phyloP scores from a whole-genome alignment of 2,797 vertebrate genomes.

The Eutrigla gurnardus region DNA sequence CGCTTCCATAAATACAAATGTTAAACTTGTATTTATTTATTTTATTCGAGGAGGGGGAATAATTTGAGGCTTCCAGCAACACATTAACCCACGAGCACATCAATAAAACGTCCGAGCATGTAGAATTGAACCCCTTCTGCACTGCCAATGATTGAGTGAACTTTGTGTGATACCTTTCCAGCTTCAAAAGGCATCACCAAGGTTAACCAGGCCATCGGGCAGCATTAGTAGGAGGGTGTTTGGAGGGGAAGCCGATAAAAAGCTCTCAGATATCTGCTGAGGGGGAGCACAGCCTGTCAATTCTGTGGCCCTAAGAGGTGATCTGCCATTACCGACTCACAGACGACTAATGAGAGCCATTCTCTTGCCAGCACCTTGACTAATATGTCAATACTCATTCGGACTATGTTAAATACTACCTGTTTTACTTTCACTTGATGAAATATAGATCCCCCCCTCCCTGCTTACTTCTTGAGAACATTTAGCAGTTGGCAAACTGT shows the following conservation, averaged over 20 bases:
- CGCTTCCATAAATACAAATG: constrained; percentile 20
- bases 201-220: constrained; percentile 83
- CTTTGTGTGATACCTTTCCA: constrained; percentile 82
- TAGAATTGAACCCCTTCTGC: constrained; percentile 64
- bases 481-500: constrained; percentile 47
- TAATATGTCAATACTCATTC: constrained; percentile 85
- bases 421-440: constrained; percentile 71
- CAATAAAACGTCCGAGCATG: constrained; percentile 46
- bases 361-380: constrained; percentile 83
- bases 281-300: constrained; percentile 84
- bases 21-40: constrained; percentile 20
- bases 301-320: constrained; percentile 83
- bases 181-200: constrained; percentile 79
- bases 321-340: constrained; percentile 85
- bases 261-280: constrained; percentile 84
- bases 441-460: constrained; percentile 43
- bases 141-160: constrained; percentile 77
- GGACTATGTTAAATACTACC: constrained; percentile 73
- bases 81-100: no score
- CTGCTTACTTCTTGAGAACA: constrained; percentile 40
- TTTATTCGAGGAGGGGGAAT: constrained; percentile 15
- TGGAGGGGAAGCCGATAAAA: constrained; percentile 82
- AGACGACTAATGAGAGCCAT: constrained; percentile 88
- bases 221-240: constrained; percentile 80
- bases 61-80: constrained; percentile 3